Base-by-base conservation (phyloP, 2,113 vertebrate species). In the Amazona vittata region DNA sequence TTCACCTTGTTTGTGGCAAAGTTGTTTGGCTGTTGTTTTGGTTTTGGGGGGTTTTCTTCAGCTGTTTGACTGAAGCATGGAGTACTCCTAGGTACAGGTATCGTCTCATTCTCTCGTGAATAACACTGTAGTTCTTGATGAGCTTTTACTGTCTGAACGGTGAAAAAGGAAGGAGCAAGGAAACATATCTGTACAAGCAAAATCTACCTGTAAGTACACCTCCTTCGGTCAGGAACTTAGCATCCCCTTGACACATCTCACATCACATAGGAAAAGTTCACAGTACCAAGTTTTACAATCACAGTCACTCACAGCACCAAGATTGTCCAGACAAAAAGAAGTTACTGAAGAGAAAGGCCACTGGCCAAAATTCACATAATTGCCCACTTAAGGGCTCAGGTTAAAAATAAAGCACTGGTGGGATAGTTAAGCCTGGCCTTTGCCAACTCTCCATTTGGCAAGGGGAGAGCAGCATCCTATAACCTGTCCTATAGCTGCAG, bases 241-340 rank as follows among this genome's bases (percentile, higher is more conserved):
- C 97, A 98, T 95, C 89, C 94, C 77, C 39, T 64, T 12, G 62
- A 92, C 88, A 93, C 82, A 67, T 94, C 62, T 75, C 89, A 97
- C 90, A 78, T 93, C 90, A 96, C 78, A 77, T 28, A 89, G 85
- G 89, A 88, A 93, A 96, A 94, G 76, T 96, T 73, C 89, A 95
- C 92, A 97, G 94, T 96, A 97, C 95, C 90, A 93, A 97, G 75
- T 89, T 96, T 95, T 95, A 96, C 94, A 97, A 95, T 96, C 93
- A 97, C 97, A 86, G 95, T 97, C 96, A 96, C 96, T 94, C 89
- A 97, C 97, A 92, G 95, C 90, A 96, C 94, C 95, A 97, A 93
- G 84, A 95, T 90, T 94, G 74, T 97, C 96, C 92, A 93, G 96
- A 98, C 93, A 92, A 95, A 93, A 94, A 95, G 64, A 49, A 93